phyloP scores from a whole-genome alignment of 1,140 invertebrate genomes.

The Platyscapa corneri region DNA sequence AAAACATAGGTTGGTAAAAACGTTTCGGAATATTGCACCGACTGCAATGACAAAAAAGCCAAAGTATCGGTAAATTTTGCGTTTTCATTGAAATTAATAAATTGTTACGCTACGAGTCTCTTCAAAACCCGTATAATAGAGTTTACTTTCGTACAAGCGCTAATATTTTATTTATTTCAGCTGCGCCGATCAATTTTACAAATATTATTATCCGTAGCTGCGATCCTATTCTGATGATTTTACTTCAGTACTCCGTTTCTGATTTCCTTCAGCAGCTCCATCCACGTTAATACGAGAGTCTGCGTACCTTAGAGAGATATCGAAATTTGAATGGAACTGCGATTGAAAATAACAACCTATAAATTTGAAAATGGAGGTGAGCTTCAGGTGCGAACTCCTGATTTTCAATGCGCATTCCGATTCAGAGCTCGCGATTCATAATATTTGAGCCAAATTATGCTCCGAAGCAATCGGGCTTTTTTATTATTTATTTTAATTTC shows the following conservation, averaged over 20 bases:
- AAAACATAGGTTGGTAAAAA: too few relatives aligned
- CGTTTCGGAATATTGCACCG: too few relatives aligned
- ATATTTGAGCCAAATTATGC: too few relatives aligned
- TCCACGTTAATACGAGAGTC: background rate
- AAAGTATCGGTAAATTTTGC: too few relatives aligned
- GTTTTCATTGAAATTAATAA: too few relatives aligned
- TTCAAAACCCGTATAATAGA: too few relatives aligned
- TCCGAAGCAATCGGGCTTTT: background rate
- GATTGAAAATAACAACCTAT: background rate
- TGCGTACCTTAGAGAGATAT: background rate
- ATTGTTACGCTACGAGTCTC: too few relatives aligned
- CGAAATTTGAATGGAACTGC: background rate
- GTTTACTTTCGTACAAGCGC: too few relatives aligned
- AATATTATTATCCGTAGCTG: background rate
- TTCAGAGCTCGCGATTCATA: too few relatives aligned
- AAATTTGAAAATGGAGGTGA: background rate
- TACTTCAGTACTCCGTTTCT: background rate
- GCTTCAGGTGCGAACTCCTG: background rate
- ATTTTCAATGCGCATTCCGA: background rate
- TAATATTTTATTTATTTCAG: background rate
- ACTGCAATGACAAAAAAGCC: too few relatives aligned
- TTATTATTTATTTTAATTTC: too few relatives aligned
- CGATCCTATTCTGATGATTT: background rate
- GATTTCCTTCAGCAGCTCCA: background rate
- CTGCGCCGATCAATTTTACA: background rate